These are phyloP conservation scores for Entomobrya multifasciata DNA, from an alignment of 2,888 invertebrate species.

Conservation along the genomic window DNA sequence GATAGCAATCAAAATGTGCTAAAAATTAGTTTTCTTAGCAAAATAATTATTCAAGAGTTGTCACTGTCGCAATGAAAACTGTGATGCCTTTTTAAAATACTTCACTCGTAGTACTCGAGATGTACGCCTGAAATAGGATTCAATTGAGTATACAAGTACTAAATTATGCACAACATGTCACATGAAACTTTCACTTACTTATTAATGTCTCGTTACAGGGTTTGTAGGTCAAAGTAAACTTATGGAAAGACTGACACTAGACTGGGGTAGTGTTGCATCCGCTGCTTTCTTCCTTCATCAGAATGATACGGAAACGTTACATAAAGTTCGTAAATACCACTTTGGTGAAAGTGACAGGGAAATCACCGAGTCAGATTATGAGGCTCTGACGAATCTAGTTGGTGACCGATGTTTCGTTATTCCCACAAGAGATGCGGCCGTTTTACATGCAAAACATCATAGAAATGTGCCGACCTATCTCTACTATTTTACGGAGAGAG, in stretches of 20 bases:
- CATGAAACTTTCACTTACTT: not conserved
- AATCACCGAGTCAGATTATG: slow-evolving; percentile 43
- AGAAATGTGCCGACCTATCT: slow-evolving; percentile 59
- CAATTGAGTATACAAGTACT: too few species aligned
- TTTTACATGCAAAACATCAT: slow-evolving; percentile 58
- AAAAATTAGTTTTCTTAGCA: too few species aligned
- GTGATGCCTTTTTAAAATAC: too few species aligned
- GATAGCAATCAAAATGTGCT: too few species aligned
- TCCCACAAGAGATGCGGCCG: slow-evolving; percentile 59
- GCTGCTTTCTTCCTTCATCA: slow-evolving; percentile 41
- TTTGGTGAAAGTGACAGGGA: slow-evolving; percentile 36
- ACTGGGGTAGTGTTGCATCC: slow-evolving; percentile 24
- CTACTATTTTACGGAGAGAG: slow-evolving; percentile 67
- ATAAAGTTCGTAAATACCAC: slow-evolving; percentile 46
- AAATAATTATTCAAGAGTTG: too few species aligned
- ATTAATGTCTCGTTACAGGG: slow-evolving; percentile 15
- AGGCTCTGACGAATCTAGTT: slow-evolving; percentile 63
- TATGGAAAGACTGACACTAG: not conserved
- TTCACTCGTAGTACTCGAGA: too few species aligned
- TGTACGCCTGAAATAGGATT: too few species aligned
- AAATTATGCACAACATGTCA: not conserved
- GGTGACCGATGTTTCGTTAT: slow-evolving; percentile 65
- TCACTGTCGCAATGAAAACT: too few species aligned
- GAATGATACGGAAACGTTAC: slow-evolving; percentile 50
- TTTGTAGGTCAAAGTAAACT: slow-evolving; percentile 8